These are phyloP conservation scores for Pseudoatta argentina DNA, from an alignment of 1,140 invertebrate species.

Conservation along the genomic window DNA sequence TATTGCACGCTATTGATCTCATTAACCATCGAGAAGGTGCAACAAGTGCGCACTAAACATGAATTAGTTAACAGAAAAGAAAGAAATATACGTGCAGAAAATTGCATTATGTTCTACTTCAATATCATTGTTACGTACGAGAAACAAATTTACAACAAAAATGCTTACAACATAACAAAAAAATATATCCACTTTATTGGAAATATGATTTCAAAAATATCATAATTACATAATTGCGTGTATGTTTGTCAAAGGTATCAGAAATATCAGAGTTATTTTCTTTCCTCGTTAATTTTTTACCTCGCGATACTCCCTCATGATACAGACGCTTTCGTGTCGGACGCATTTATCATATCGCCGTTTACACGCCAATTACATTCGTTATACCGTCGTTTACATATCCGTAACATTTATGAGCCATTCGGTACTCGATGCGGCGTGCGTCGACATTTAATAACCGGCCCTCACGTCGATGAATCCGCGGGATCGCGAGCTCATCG, in stretches of 20 bases:
- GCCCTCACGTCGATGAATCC: slow-evolving; percentile 48
- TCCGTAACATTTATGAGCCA: slow-evolving; percentile 59
- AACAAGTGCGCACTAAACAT: slow-evolving; percentile 28
- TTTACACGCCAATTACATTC: slow-evolving; percentile 49
- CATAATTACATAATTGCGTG: background rate
- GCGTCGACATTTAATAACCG: slow-evolving; percentile 61
- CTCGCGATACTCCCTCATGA: background rate
- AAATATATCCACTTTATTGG: background rate
- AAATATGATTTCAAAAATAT: background rate
- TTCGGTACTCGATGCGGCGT: slow-evolving; percentile 39
- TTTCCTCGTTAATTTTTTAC: background rate
- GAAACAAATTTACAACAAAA: background rate
- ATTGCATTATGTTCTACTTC: background rate
- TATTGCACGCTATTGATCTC: background rate
- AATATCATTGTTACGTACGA: background rate
- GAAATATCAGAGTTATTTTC: slow-evolving; percentile 10
- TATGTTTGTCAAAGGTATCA: background rate
- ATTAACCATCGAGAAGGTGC: background rate
- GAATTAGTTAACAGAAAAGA: background rate
- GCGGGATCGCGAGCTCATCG: slow-evolving; percentile 61
- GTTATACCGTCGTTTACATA: slow-evolving; percentile 53
- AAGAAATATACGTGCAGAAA: background rate
- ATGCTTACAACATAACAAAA: background rate
- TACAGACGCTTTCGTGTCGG: background rate
- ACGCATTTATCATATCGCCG: slow-evolving; percentile 22